Percentiles rank a stretch among this genome's conserved stretches.
Conservation (phyloP, 2,113 vertebrate genomes). For the Probosciger aterrimus region DNA sequence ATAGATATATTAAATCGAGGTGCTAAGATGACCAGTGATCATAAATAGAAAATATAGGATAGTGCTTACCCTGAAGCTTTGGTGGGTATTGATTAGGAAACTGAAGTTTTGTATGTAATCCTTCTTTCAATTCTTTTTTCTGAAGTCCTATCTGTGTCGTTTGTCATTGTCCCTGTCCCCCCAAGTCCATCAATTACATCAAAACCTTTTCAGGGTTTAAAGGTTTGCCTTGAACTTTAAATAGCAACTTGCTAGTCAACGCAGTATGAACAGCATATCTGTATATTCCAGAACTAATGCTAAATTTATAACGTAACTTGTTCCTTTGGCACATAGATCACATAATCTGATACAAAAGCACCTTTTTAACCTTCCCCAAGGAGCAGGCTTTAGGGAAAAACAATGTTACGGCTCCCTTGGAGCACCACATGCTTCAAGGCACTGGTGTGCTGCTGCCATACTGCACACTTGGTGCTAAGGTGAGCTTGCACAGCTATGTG, state of each 20-base stretch:
- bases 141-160: not conserved
- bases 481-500: rapidly evolving
- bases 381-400: not conserved
- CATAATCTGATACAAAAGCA: not conserved
- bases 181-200: not conserved
- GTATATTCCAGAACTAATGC: not conserved
- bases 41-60: not conserved
- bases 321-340: not conserved
- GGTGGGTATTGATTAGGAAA: not conserved
- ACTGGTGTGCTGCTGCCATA: not conserved
- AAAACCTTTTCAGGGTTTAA: not conserved
- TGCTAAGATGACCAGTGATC: not conserved
- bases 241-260: conserved; percentile 11
- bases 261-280: not conserved
- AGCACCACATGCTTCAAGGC: rapidly evolving
- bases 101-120: not conserved
- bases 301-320: not conserved
- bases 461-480: not conserved
- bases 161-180: rapidly evolving
- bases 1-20: not conserved
- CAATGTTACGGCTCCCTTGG: not conserved
- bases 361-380: not conserved
- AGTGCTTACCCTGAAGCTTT: not conserved
- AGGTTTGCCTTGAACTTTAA: conserved; percentile 30
- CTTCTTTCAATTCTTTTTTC: not conserved